Conservation (phyloP, 2,888 invertebrate genomes). For the Cephus pulcher region DNA sequence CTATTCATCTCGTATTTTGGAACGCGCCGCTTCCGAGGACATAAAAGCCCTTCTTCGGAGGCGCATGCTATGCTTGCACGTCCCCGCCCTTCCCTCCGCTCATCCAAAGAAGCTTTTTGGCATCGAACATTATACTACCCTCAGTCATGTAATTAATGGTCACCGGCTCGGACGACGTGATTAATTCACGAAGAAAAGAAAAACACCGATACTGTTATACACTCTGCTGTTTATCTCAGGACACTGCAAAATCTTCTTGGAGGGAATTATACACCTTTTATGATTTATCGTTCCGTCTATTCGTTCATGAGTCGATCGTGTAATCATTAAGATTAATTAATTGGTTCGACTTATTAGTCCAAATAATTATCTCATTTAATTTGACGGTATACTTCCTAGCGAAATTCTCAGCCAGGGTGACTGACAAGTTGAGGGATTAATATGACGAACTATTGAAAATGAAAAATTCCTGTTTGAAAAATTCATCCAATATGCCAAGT, state of each 20-base stretch:
- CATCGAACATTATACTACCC: background rate
- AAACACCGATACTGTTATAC: background rate
- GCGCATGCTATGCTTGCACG: background rate
- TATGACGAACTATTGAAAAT: background rate
- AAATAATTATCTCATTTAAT: background rate
- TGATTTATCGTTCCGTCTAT: background rate
- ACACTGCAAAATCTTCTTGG: background rate
- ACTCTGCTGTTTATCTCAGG: background rate
- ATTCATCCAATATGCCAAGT: background rate
- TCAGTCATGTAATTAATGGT: background rate
- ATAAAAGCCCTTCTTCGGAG: background rate
- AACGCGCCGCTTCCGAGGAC: background rate
- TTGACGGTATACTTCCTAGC: background rate
- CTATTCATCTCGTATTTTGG: background rate
- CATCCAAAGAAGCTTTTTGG: background rate
- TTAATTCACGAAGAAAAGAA: background rate
- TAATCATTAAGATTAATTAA: background rate
- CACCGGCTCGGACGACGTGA: background rate
- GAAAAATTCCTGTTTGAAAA: background rate
- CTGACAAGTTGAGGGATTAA: background rate
- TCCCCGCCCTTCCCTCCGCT: background rate
- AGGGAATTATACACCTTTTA: background rate
- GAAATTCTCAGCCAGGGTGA: background rate
- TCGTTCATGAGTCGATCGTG: background rate
- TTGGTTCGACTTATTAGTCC: background rate